Conservation (phyloP, 23 tunicate species). For the Oikopleura dioica region DNA sequence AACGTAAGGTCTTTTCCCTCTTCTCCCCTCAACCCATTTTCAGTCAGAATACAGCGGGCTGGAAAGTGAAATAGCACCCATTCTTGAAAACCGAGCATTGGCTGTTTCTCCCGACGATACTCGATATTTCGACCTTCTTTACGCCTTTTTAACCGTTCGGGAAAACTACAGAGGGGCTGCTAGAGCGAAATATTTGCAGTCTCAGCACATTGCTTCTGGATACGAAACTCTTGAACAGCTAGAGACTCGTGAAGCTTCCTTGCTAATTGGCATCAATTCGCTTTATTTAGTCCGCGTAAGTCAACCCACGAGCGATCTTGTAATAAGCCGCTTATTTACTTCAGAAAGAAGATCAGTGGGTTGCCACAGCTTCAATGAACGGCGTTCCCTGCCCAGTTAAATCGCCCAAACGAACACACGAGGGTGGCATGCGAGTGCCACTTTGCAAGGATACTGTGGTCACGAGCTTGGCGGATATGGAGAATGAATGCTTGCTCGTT, state of each 20-base stretch:
- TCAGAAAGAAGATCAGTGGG: constrained; percentile 5
- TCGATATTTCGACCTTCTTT: background rate
- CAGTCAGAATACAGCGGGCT: background rate
- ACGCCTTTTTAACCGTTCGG: background rate
- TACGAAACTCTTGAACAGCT: background rate
- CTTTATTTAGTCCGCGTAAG: background rate
- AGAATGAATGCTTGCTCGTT: background rate
- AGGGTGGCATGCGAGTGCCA: background rate
- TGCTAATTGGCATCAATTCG: background rate
- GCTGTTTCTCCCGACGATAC: background rate
- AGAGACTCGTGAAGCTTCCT: background rate
- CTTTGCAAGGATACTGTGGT: background rate
- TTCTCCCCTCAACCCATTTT: background rate
- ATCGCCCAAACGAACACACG: background rate
- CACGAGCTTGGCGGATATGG: background rate
- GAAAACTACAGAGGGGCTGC: background rate
- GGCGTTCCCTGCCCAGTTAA: background rate
- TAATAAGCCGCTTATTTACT: too few species aligned
- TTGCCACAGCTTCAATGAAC: background rate
- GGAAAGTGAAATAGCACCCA: background rate
- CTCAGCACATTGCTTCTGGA: background rate
- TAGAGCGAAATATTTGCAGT: background rate
- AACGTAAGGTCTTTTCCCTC: background rate
- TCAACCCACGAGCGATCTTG: too few species aligned
- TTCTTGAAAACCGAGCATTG: background rate